A percentile compares a stretch with the other conserved stretches of the same genome.
Evolutionary conservation across 2,888 invertebrate genomes (phyloP).

Genomic region (Drosophila siamana): DNA sequence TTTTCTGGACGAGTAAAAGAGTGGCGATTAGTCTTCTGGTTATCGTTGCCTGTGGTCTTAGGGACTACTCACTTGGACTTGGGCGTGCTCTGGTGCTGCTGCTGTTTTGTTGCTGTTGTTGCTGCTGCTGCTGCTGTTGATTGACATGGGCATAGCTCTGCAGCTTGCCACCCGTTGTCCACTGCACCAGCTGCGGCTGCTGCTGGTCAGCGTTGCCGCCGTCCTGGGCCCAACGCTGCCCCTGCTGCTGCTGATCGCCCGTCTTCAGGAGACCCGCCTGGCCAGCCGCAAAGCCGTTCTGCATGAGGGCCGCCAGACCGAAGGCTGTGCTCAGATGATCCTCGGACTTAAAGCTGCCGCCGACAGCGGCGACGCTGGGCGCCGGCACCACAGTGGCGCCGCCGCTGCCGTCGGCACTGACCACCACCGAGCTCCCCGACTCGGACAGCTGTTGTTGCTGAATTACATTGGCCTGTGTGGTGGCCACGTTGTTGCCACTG

Average conservation of each 20-base stretch:
- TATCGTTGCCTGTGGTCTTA: neutral
- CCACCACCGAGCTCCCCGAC: slow-evolving; percentile 75
- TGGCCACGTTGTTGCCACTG: slow-evolving; percentile 67
- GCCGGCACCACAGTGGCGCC: slow-evolving; percentile 70
- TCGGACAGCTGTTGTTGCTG: slow-evolving; percentile 65
- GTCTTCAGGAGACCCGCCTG: slow-evolving; percentile 73
- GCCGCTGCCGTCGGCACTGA: slow-evolving; percentile 75
- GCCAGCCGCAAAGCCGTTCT: slow-evolving; percentile 86
- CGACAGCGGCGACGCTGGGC: slow-evolving; percentile 70
- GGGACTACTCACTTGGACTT: slow-evolving; percentile 80
- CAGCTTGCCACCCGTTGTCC: slow-evolving; percentile 90
- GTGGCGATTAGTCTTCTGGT: neutral
- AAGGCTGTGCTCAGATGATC: slow-evolving; percentile 90
- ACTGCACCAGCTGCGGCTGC: slow-evolving; percentile 83
- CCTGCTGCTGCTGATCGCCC: slow-evolving; percentile 77
- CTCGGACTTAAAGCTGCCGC: slow-evolving; percentile 88
- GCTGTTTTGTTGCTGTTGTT: slow-evolving; percentile 69
- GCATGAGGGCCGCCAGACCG: slow-evolving; percentile 92
- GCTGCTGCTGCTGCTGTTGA: slow-evolving; percentile 78
- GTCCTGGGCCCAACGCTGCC: slow-evolving; percentile 77
- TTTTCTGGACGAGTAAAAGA: slow-evolving; percentile 67
- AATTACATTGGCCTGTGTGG: slow-evolving; percentile 74
- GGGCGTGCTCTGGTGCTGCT: slow-evolving; percentile 76
- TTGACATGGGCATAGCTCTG: slow-evolving; percentile 87
- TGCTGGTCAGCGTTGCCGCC: slow-evolving; percentile 55